phyloP scores from a whole-genome alignment of 2,888 invertebrate species.

The Melinopterus prodromus region DNA sequence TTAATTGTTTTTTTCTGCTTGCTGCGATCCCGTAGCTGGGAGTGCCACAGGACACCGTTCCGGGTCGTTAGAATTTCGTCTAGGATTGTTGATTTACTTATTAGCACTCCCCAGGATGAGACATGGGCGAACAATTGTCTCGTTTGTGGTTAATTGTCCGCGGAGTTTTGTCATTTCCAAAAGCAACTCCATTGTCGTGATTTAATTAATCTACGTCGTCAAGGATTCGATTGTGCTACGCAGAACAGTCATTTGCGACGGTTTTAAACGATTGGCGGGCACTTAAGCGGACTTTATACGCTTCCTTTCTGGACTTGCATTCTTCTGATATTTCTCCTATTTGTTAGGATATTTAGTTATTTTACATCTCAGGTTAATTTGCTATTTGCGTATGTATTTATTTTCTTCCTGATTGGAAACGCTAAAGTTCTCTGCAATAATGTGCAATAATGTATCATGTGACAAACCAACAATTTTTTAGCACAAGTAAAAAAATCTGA shows the following conservation, averaged over 20 bases:
- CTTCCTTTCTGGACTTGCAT: no score
- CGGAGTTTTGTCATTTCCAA: background rate
- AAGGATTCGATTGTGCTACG: background rate
- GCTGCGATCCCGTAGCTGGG: background rate
- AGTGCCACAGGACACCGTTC: background rate
- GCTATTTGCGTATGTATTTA: no score
- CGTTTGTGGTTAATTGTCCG: background rate
- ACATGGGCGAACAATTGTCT: background rate
- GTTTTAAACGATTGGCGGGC: no score
- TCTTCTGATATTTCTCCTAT: no score
- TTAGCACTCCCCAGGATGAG: background rate
- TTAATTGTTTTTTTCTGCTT: background rate
- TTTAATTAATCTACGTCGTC: background rate
- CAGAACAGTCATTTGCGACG: background rate
- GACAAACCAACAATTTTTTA: no score
- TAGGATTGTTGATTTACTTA: background rate
- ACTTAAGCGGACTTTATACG: no score
- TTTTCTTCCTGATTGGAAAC: no score
- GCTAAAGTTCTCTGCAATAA: no score
- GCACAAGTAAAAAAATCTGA: no score
- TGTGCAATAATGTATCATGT: no score
- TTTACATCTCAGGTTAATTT: no score
- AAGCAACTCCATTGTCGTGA: background rate
- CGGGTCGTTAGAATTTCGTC: background rate
- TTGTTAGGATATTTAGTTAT: no score